phyloP scores from a whole-genome alignment of 2,113 vertebrate genomes.

The Phocoena sinus region DNA sequence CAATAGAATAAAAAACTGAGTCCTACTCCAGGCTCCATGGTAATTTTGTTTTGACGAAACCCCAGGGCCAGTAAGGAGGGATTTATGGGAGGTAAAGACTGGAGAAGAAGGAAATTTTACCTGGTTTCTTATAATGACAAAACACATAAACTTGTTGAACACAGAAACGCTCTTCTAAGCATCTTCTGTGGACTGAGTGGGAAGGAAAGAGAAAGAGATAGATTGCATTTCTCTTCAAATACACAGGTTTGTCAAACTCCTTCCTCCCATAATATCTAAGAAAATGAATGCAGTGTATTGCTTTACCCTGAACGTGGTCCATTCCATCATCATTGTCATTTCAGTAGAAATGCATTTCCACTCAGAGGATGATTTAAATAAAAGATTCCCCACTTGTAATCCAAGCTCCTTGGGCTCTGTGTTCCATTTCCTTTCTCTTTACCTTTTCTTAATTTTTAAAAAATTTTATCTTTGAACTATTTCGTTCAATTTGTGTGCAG shows the following conservation, averaged over 20 bases:
- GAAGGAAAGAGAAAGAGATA: constrained; percentile 6
- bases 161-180: neutral
- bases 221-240: neutral
- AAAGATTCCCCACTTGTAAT: neutral
- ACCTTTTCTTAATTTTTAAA: neutral
- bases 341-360: neutral
- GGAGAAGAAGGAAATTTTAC: neutral
- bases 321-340: neutral
- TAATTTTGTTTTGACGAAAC: constrained; percentile 35
- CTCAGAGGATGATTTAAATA: neutral
- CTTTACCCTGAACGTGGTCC: neutral
- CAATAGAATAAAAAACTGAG: constrained; percentile 2
- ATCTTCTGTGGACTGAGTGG: neutral
- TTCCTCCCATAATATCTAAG: neutral
- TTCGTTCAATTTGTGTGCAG: neutral
- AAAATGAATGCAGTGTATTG: neutral
- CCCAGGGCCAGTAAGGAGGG: neutral
- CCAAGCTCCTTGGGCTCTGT: neutral
- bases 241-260: neutral
- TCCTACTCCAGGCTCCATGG: neutral
- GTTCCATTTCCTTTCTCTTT: neutral
- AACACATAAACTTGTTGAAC: neutral
- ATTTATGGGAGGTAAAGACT: neutral
- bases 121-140: neutral
- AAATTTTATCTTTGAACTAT: neutral